These are phyloP conservation scores for Temnothorax nylanderi DNA, from an alignment of 1,140 invertebrate genomes.

Conservation along the genomic window DNA sequence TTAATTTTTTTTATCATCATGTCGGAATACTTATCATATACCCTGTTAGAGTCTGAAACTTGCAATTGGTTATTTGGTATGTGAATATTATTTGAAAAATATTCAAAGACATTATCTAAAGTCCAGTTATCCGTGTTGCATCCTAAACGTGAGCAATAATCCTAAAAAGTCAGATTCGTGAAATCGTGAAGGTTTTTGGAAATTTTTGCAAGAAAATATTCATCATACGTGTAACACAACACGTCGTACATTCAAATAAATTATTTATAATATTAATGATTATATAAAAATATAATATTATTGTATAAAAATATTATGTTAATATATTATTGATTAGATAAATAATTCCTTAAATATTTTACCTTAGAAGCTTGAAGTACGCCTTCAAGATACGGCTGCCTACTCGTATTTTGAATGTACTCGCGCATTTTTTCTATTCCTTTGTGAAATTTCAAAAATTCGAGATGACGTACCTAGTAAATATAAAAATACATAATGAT, in stretches of 20 bases:
- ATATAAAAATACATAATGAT: constrained; percentile 46
- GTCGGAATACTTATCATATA: constrained; percentile 75
- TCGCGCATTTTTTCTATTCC: constrained; percentile 72
- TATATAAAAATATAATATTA: too few species aligned
- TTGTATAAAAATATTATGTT: too few species aligned
- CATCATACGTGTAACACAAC: neutral
- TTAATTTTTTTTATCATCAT: constrained; percentile 71
- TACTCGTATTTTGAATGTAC: constrained; percentile 67
- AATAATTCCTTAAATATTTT: constrained; percentile 17
- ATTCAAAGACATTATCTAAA: constrained; percentile 70
- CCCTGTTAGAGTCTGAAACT: constrained; percentile 57
- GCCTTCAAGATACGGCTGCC: constrained; percentile 68
- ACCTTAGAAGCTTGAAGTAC: constrained; percentile 78
- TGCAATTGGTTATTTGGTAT: constrained; percentile 49
- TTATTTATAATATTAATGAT: neutral
- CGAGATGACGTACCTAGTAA: constrained; percentile 67
- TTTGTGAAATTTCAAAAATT: constrained; percentile 71
- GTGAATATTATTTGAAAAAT: constrained; percentile 59
- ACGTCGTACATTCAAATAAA: constrained; percentile 10
- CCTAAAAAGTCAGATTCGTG: constrained; percentile 70
- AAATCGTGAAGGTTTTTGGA: constrained; percentile 38
- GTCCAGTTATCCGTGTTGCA: constrained; percentile 75
- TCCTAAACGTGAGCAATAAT: constrained; percentile 76
- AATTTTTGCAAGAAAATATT: constrained; percentile 16
- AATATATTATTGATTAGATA: neutral